Conservation (phyloP, 1,140 invertebrate species). For the Drosophila sulfurigaster region DNA sequence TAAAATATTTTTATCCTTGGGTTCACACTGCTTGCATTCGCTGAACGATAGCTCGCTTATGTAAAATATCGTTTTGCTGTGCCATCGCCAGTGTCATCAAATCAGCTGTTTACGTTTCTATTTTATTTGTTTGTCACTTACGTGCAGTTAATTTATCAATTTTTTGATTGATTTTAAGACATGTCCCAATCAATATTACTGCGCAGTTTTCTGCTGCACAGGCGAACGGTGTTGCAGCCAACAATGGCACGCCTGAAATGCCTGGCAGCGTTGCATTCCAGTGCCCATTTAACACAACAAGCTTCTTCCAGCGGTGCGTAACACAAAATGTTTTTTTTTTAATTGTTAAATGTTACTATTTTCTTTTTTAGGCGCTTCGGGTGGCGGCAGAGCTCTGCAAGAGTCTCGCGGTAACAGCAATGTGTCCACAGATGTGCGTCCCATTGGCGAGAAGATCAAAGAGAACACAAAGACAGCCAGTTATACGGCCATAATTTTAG, state of each 20-base stretch:
- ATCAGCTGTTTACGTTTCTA: constrained; percentile 56
- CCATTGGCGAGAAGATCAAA: constrained; percentile 91
- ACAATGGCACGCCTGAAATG: constrained; percentile 38
- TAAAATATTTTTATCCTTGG: too few relatives aligned
- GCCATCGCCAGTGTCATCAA: constrained; percentile 25
- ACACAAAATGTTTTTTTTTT: not conserved
- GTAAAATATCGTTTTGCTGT: constrained; percentile 21
- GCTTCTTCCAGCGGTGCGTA: constrained; percentile 47
- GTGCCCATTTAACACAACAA: constrained; percentile 31
- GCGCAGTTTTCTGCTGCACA: constrained; percentile 58
- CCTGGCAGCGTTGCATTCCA: constrained; percentile 53
- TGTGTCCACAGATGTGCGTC: constrained; percentile 87
- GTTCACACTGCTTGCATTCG: too few relatives aligned
- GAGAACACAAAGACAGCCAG: constrained; percentile 94
- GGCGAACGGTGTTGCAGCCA: constrained; percentile 39
- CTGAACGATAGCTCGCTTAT: constrained; percentile 5
- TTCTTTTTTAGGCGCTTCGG: constrained; percentile 8
- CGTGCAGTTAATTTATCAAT: constrained; percentile 8
- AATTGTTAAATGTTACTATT: not conserved
- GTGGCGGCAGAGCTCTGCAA: constrained; percentile 46
- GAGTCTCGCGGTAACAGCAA: constrained; percentile 43
- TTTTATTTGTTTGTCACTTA: constrained; percentile 39
- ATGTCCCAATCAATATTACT: constrained; percentile 66
- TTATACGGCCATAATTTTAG: constrained; percentile 92
- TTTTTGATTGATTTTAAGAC: constrained; percentile 9